Evolutionary conservation across 35 echinoderm and acorn worm species (phyloP), one percentile per base, ranked within the genome.

Genomic region (Chiridota heheva): DNA sequence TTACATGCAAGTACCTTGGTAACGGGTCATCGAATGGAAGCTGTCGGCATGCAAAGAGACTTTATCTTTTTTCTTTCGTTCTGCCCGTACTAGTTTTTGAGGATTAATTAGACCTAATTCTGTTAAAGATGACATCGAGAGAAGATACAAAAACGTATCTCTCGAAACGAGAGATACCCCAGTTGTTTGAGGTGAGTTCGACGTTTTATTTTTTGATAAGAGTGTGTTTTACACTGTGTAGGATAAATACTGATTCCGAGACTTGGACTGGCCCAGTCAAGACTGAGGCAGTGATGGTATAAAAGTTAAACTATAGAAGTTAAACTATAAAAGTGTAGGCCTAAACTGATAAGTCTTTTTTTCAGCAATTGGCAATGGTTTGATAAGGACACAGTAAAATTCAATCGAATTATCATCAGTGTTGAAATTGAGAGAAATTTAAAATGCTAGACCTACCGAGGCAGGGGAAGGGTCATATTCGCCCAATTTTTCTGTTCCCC

Each of bases 131-230:
- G 91, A 90, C 92, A 44, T 96, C 94, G 1, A 97, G 53, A 26
- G 88, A 97, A 22, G 84, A 97, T 51, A 97, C 94, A 2, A 97
- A 91, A 66, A 79, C 86, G 12, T 97, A 97, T 84, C 85, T 97
- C 35, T 87, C 94, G 5, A 73, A 86, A 77, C 79, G 85, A 63
- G 94, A 97, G 63, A 97, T 97, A n/a, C 94, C 95, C 34, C 89
- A 91, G 42, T 66, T 98, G 24, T 98, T 98, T 81, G 95, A 98
- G 89, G 95, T 98, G 61, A 91, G 87, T 42, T 2, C 17, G 48
- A 40, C 44, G 59, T 44, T 20, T 18, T 28, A 46, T 45, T 76
- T 35, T 47, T 47, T 31, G 42, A 76, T 47, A 48, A 76, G 36
- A 18, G n/a, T 15, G 20, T 76, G 2, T 72, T 18, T 15, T 33